Percentiles rank a stretch among this genome's conserved stretches.
Evolutionary conservation across 2,113 vertebrate genomes (phyloP).

Genomic region (Seriola aureovittata): DNA sequence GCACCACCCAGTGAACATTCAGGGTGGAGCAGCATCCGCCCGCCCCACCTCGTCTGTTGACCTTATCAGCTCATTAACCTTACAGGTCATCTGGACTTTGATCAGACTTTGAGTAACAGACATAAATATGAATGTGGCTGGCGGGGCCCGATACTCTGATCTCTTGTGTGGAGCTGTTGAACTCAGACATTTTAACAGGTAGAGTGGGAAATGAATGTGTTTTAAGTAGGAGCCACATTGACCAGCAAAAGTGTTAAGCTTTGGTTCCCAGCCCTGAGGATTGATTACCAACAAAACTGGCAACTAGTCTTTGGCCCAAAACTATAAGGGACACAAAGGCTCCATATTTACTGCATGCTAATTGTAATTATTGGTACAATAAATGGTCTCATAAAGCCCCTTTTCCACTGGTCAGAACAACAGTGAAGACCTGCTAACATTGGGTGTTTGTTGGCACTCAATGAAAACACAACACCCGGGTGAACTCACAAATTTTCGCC

Average conservation of each 20-base stretch:
- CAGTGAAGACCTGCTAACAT: too few relatives aligned
- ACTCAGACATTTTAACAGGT: not conserved
- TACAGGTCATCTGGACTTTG: not conserved
- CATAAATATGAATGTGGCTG: too few relatives aligned
- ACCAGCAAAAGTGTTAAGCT: too few relatives aligned
- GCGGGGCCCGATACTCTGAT: too few relatives aligned
- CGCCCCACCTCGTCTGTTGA: not conserved
- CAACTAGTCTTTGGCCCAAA: not conserved
- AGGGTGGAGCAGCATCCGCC: conserved; percentile 9
- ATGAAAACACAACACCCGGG: too few relatives aligned
- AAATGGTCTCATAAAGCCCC: too few relatives aligned
- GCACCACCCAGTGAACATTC: too few relatives aligned
- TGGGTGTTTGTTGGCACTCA: too few relatives aligned
- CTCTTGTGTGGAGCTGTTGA: not conserved
- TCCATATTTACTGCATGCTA: not conserved
- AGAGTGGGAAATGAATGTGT: not conserved
- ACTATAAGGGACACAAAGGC: not conserved
- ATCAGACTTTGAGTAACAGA: not conserved
- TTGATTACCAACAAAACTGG: not conserved
- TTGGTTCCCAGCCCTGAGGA: too few relatives aligned
- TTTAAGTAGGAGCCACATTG: not conserved
- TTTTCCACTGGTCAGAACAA: too few relatives aligned
- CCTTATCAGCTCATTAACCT: not conserved
- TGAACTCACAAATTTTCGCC: too few relatives aligned
- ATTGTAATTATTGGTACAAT: not conserved